A percentile compares a stretch with the other conserved stretches of the same genome.
phyloP scores from a whole-genome alignment of 2,113 vertebrate genomes.

The Calidris pygmaea region DNA sequence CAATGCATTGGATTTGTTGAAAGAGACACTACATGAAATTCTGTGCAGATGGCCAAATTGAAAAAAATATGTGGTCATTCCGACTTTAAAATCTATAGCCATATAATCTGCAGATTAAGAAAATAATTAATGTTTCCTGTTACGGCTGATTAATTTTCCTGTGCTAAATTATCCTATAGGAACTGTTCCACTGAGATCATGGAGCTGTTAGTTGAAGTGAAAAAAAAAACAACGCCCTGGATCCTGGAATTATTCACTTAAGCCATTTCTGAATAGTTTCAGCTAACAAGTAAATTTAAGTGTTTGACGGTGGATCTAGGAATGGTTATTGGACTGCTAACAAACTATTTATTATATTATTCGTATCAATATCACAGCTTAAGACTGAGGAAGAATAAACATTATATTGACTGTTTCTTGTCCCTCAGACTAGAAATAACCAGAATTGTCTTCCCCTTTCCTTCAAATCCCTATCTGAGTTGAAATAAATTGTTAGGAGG shows the following conservation, averaged over 20 bases:
- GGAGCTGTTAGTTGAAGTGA: not conserved
- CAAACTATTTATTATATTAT: not conserved
- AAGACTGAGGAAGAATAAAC: not conserved
- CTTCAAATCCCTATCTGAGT: not conserved
- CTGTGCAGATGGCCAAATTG: not conserved
- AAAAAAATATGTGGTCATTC: not conserved
- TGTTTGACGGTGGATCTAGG: not conserved
- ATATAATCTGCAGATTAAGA: not conserved
- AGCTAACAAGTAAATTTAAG: not conserved
- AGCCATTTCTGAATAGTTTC: not conserved
- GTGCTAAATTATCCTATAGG: not conserved
- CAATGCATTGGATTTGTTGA: not conserved
- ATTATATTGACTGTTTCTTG: not conserved
- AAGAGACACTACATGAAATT: not conserved
- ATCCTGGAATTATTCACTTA: not conserved
- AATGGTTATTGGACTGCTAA: not conserved
- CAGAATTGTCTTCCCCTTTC: not conserved
- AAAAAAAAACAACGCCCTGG: not conserved
- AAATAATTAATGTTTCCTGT: not conserved
- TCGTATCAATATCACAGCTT: not conserved
- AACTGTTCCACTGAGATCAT: not conserved
- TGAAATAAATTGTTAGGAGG: not conserved
- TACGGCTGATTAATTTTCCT: not conserved
- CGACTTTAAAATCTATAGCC: not conserved
- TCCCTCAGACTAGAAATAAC: not conserved